These are phyloP conservation scores for Epizoanthus ramosus DNA, from an alignment of 92 coral and sea anemone species.

Conservation along the genomic window DNA sequence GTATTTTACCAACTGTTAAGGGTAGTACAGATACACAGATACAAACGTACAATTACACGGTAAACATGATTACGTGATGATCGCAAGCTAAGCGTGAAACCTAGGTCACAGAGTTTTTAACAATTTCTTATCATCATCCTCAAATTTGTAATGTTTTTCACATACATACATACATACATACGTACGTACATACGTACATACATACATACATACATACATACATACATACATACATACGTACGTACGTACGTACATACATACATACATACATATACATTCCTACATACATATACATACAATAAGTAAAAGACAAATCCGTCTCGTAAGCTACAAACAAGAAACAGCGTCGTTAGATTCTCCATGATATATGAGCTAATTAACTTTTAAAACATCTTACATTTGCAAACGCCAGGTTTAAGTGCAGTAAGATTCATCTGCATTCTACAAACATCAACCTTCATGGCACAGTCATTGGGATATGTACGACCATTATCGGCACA, in stretches of 20 bases:
- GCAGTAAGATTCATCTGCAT: constrained; percentile 52
- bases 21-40: too few species aligned
- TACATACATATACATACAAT: not conserved
- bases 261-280: not conserved
- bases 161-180: not conserved
- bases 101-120: not conserved
- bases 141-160: not conserved
- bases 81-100: not conserved
- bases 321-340: not conserved
- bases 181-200: not conserved
- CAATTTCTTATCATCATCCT: too few species aligned
- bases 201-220: not conserved
- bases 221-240: too few species aligned
- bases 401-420: constrained; percentile 68
- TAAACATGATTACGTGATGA: too few species aligned
- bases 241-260: not conserved
- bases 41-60: too few species aligned
- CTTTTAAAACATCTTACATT: constrained; percentile 52
- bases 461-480: constrained; percentile 79
- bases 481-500: constrained; percentile 81
- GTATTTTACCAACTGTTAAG: too few species aligned
- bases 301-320: too few species aligned
- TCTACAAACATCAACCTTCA: constrained; percentile 70
- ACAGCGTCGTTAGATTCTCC: too few species aligned
- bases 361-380: too few species aligned